Conservation (phyloP, 2,113 vertebrate species). For the Cottus gobio region DNA sequence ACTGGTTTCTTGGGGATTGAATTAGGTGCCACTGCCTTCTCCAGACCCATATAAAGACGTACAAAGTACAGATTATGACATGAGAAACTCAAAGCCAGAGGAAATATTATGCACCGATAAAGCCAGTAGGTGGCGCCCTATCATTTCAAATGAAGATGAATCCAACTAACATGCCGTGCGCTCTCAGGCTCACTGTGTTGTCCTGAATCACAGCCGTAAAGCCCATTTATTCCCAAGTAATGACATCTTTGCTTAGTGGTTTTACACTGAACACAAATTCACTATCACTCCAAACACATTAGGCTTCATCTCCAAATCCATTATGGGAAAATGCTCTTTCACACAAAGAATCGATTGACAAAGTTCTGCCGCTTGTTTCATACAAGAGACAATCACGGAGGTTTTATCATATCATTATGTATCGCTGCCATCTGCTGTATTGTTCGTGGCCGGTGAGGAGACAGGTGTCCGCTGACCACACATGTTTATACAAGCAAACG, state of each 20-base stretch:
- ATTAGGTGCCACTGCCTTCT: not conserved
- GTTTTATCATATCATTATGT: slow-evolving; percentile 62
- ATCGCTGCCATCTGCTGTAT: slow-evolving; percentile 68
- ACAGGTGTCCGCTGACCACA: slow-evolving; percentile 69
- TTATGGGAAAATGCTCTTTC: slow-evolving; percentile 38
- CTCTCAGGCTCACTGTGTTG: not conserved
- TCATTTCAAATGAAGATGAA: slow-evolving; percentile 61
- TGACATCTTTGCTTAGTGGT: slow-evolving; percentile 3
- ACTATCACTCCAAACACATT: slow-evolving; percentile 38
- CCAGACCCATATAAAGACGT: too few relatives aligned
- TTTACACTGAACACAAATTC: slow-evolving; percentile 18
- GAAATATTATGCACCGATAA: not conserved
- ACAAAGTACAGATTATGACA: not conserved
- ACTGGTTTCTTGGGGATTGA: not conserved
- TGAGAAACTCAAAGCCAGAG: not conserved
- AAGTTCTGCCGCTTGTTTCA: slow-evolving; percentile 38
- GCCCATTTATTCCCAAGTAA: slow-evolving; percentile 11
- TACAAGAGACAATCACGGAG: slow-evolving; percentile 32
- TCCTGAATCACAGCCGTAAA: not conserved
- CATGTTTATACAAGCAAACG: slow-evolving; percentile 43
- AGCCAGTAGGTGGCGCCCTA: slow-evolving; percentile 61
- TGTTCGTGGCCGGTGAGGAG: slow-evolving; percentile 51
- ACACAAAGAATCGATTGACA: slow-evolving; percentile 58
- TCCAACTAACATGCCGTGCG: not conserved
- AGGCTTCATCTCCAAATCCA: slow-evolving; percentile 38